A percentile compares a stretch with the other conserved stretches of the same genome.
These are phyloP conservation scores for Schrankia costaestrigalis DNA, from an alignment of 2,888 invertebrate genomes.

Conservation along the genomic window DNA sequence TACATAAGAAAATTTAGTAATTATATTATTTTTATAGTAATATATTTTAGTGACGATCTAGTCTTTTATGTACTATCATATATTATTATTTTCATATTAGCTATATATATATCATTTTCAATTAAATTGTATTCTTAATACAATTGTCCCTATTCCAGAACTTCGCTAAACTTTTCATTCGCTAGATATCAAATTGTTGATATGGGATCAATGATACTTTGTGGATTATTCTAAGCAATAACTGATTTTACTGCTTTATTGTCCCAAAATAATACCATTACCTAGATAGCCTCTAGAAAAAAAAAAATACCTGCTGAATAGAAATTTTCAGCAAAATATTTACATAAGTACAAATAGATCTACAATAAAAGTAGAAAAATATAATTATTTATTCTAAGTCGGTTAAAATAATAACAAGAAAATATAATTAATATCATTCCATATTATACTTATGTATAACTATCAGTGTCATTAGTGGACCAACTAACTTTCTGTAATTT, in stretches of 20 bases:
- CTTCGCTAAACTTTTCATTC: slow-evolving; percentile 16
- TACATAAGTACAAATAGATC: not conserved
- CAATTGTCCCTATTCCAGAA: slow-evolving; percentile 23
- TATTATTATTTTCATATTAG: slow-evolving; percentile 6
- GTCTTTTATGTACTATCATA: slow-evolving; percentile 20
- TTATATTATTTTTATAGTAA: too few species aligned
- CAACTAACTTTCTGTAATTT: slow-evolving; percentile 52
- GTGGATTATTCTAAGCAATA: slow-evolving; percentile 17
- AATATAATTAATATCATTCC: slow-evolving; percentile 40
- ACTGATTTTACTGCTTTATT: slow-evolving; percentile 12
- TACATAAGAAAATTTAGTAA: too few species aligned
- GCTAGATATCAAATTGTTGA: slow-evolving; percentile 28
- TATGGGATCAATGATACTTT: slow-evolving; percentile 41
- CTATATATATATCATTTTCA: slow-evolving; percentile 10
- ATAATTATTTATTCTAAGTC: slow-evolving; percentile 9
- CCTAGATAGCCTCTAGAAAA: too few species aligned
- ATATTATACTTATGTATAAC: slow-evolving; percentile 35
- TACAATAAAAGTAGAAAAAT: slow-evolving; percentile 3
- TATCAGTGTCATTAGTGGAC: slow-evolving; percentile 51
- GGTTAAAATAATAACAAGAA: slow-evolving; percentile 7
- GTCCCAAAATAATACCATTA: slow-evolving; percentile 3
- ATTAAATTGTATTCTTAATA: not conserved
- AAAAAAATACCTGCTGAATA: slow-evolving; percentile 5
- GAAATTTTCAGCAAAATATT: slow-evolving; percentile 1
- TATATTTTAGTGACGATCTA: slow-evolving; percentile 23